These are phyloP conservation scores for Notothenia rossii DNA, from an alignment of 2,113 vertebrate species.

Conservation along the genomic window DNA sequence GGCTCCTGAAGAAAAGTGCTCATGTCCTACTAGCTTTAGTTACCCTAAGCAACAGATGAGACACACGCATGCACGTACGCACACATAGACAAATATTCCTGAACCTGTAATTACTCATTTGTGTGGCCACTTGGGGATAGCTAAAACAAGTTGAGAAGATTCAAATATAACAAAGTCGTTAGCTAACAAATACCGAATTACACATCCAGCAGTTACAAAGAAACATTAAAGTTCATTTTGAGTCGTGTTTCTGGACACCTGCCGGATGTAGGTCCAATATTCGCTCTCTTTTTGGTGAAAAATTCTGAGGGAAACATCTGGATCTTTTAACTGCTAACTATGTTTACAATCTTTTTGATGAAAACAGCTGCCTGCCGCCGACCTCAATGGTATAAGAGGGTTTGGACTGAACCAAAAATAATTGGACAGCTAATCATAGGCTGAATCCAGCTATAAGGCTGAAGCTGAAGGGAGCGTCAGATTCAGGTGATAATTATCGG, in stretches of 20 bases:
- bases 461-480: neutral
- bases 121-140: neutral
- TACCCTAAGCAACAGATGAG: slow-evolving; percentile 49
- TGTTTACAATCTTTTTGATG: neutral
- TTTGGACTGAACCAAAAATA: neutral
- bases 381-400: neutral
- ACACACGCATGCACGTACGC: neutral
- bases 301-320: neutral
- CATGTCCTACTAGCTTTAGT: slow-evolving; percentile 48
- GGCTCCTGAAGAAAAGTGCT: slow-evolving; percentile 43
- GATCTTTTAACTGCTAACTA: neutral
- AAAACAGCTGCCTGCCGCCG: neutral
- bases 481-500: neutral
- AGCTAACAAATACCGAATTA: neutral
- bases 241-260: neutral
- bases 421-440: neutral
- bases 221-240: neutral
- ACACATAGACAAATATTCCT: neutral
- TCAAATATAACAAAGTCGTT: neutral
- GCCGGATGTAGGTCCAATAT: neutral
- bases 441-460: neutral
- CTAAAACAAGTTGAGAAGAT: neutral
- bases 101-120: neutral
- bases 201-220: neutral
- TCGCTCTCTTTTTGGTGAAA: neutral